Percentiles rank a stretch among this genome's conserved stretches.
Conservation (phyloP, 2,797 vertebrate species). For the Typhlichthys eigenmanni region DNA sequence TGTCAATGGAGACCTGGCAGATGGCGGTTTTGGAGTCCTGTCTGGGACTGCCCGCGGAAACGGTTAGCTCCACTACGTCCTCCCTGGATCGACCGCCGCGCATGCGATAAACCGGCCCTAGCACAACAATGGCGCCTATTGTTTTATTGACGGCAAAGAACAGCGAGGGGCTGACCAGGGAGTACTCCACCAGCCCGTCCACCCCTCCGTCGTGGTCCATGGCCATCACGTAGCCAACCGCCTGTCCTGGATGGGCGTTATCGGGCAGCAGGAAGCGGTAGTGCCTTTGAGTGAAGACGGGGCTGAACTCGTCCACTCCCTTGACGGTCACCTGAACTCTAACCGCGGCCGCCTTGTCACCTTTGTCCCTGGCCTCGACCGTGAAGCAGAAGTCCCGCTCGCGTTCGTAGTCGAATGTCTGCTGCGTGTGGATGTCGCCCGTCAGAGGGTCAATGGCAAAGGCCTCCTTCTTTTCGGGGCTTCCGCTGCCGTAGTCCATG, state of each 20-base stretch:
- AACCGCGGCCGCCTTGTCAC: conserved; percentile 77
- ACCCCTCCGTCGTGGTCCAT: conserved; percentile 85
- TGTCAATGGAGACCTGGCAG: conserved; percentile 84
- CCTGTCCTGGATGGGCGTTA: conserved; percentile 71
- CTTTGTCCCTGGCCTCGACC: conserved; percentile 89
- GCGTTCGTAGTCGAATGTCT: conserved; percentile 88
- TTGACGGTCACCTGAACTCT: conserved; percentile 84
- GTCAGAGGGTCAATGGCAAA: conserved; percentile 87
- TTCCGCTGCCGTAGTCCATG: conserved; percentile 69
- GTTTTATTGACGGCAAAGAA: conserved; percentile 88
- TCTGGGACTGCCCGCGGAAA: conserved; percentile 86
- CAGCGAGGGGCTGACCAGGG: conserved; percentile 73
- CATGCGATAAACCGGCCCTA: conserved; percentile 69
- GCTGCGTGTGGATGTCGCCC: conserved; percentile 84
- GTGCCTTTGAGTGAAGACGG: conserved; percentile 84
- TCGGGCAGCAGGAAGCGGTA: conserved; percentile 86
- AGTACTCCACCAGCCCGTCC: conserved; percentile 89
- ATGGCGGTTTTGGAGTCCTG: conserved; percentile 79
- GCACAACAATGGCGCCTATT: conserved; percentile 82
- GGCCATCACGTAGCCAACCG: conserved; percentile 85
- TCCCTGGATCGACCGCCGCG: conserved; percentile 58
- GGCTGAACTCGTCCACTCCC: conserved; percentile 90
- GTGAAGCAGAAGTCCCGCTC: conserved; percentile 83
- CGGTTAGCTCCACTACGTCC: conserved; percentile 75
- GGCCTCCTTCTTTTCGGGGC: conserved; percentile 73